Percentiles rank a stretch among this genome's conserved stretches.
phyloP scores from a whole-genome alignment of 2,113 vertebrate genomes.

The Todiramphus saurophagus region DNA sequence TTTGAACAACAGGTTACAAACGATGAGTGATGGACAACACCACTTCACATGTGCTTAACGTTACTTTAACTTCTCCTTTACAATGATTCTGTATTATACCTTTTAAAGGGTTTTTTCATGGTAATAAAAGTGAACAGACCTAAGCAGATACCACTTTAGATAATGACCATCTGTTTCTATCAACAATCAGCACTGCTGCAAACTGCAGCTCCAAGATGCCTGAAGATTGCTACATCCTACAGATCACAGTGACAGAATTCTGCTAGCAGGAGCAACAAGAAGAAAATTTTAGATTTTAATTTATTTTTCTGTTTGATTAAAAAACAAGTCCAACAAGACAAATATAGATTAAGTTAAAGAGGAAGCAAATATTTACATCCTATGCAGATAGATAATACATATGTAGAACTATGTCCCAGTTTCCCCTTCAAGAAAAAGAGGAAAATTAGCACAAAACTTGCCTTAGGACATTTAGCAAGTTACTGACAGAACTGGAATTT shows the following conservation, averaged over 20 bases:
- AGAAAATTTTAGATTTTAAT: neutral
- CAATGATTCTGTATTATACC: neutral
- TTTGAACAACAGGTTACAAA: neutral
- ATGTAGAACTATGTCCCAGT: neutral
- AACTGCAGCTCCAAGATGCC: neutral
- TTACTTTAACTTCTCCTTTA: neutral
- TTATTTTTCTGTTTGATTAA: neutral
- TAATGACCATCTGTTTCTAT: neutral
- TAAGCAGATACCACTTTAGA: neutral
- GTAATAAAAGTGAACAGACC: neutral
- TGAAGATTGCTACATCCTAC: neutral
- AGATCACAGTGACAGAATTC: neutral
- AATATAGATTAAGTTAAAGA: neutral
- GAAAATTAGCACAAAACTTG: constrained; percentile 25
- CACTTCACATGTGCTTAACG: neutral
- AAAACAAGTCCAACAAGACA: neutral
- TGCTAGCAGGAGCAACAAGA: neutral
- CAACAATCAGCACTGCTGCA: neutral
- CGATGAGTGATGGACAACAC: neutral
- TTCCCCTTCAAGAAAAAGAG: constrained; percentile 1
- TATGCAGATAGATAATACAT: neutral
- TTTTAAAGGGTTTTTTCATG: neutral
- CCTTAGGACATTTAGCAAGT: constrained; percentile 24
- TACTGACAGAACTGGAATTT: constrained; percentile 40
- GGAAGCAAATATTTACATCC: constrained; percentile 5